Conservation (phyloP, 2,113 vertebrate genomes). For the Gnathonemus echidnorhynchus region DNA sequence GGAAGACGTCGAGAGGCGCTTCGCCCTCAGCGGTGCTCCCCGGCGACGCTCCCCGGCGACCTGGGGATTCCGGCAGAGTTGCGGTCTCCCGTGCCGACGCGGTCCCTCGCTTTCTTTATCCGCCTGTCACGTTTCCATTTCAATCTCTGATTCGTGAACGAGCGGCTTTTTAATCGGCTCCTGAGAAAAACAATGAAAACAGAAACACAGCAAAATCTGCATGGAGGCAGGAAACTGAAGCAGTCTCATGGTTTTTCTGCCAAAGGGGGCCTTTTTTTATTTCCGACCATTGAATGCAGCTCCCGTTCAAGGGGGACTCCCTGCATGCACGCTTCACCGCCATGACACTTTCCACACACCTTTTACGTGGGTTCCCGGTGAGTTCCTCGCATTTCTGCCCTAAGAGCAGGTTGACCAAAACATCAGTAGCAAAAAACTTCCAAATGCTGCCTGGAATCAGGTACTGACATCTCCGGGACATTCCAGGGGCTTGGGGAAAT, state of each 20-base stretch:
- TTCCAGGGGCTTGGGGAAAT: neutral
- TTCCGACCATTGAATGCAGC: neutral
- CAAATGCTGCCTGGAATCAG: neutral
- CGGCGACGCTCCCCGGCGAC: neutral
- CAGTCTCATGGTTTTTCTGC: conserved; percentile 39
- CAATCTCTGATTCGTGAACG: conserved; percentile 42
- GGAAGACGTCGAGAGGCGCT: conserved; percentile 20
- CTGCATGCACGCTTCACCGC: neutral
- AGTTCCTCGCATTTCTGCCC: neutral
- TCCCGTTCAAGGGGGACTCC: neutral
- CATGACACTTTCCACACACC: neutral
- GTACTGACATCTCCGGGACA: neutral
- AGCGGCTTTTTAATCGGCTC: conserved; percentile 22
- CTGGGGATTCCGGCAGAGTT: conserved; percentile 21
- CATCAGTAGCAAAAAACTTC: neutral
- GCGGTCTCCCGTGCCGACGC: conserved; percentile 27
- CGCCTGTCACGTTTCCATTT: conserved; percentile 44
- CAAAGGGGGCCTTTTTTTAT: conserved; percentile 45
- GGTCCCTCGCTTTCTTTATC: conserved; percentile 55
- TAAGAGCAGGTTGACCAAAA: neutral
- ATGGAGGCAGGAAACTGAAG: conserved; percentile 39
- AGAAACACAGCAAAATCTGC: conserved; percentile 42
- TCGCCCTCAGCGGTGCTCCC: neutral
- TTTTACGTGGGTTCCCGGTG: neutral
- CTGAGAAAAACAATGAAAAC: conserved; percentile 23